Percentiles rank a stretch among this genome's conserved stretches.
Conservation (phyloP, 2,113 vertebrate species). For the Sinocyclocheilus maitianheensis region DNA sequence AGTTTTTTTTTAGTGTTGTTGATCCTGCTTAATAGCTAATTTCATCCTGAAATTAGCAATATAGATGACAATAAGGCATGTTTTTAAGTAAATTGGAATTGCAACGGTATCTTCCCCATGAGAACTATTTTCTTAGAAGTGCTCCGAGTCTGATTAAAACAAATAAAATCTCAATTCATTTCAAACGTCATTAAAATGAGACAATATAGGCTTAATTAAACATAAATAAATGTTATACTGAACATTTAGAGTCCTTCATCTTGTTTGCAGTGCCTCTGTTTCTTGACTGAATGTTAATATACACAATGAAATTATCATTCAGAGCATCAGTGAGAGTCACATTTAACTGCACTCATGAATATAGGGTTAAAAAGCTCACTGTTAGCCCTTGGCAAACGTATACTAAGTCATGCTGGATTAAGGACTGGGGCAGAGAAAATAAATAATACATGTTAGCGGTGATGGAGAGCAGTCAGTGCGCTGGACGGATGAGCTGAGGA, state of each 20-base stretch:
- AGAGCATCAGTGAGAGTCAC: neutral
- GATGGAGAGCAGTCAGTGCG: neutral
- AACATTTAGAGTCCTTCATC: neutral
- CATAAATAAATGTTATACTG: slow-evolving; percentile 27
- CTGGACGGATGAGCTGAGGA: neutral
- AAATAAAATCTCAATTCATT: slow-evolving; percentile 48
- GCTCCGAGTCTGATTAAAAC: slow-evolving; percentile 42
- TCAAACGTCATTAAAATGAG: neutral
- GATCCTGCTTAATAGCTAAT: slow-evolving; percentile 52
- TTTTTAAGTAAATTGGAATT: slow-evolving; percentile 45
- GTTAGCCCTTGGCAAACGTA: slow-evolving; percentile 17
- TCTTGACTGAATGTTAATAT: neutral
- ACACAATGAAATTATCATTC: neutral
- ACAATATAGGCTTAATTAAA: slow-evolving; percentile 29
- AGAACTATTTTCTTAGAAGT: slow-evolving; percentile 18
- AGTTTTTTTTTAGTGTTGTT: slow-evolving; percentile 43
- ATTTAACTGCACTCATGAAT: neutral
- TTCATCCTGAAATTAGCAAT: slow-evolving; percentile 41
- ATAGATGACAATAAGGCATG: slow-evolving; percentile 53
- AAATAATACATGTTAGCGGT: slow-evolving; percentile 42
- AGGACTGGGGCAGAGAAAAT: slow-evolving; percentile 23
- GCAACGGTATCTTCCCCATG: slow-evolving; percentile 52
- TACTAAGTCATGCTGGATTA: slow-evolving; percentile 58
- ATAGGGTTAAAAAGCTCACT: neutral
- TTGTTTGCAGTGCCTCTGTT: neutral